phyloP scores from a whole-genome alignment of 2,888 invertebrate genomes.

The Drosophila kuntzei region DNA sequence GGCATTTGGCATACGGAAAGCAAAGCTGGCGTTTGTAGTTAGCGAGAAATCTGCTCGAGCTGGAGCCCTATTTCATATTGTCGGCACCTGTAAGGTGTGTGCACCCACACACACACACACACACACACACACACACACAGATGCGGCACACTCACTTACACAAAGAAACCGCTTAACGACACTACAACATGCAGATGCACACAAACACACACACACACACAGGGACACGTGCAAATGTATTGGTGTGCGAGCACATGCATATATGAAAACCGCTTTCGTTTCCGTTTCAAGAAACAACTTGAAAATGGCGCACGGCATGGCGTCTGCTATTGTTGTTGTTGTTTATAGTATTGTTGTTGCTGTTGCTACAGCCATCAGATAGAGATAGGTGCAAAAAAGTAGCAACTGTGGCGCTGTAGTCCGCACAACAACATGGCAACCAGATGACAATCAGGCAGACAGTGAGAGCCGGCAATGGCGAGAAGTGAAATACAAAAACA shows the following conservation, averaged over 20 bases:
- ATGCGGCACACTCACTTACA: conserved; percentile 17
- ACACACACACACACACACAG: conserved; percentile 18
- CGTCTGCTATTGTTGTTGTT: conserved; percentile 46
- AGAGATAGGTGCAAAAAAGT: conserved; percentile 74
- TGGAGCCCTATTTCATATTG: conserved; percentile 69
- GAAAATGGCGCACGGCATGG: conserved; percentile 75
- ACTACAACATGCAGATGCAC: conserved; percentile 38
- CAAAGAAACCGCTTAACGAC: conserved; percentile 52
- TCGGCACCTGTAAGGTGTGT: conserved; percentile 62
- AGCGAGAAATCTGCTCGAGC: conserved; percentile 59
- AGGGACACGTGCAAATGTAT: conserved; percentile 16
- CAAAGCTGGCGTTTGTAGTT: conserved; percentile 37
- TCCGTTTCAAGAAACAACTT: conserved; percentile 78
- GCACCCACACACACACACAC: conserved; percentile 22
- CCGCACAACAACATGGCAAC: conserved; percentile 50
- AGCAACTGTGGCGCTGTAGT: conserved; percentile 48
- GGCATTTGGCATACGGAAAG: conserved; percentile 51
- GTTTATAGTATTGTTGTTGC: conserved; percentile 12
- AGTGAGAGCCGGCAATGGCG: conserved; percentile 31
- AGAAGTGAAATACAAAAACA: conserved; percentile 41
- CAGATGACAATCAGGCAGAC: conserved; percentile 74
- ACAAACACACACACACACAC: conserved; percentile 21
- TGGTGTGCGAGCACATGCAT: conserved; percentile 71
- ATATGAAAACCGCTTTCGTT: conserved; percentile 82
- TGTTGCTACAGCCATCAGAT: conserved; percentile 67